A percentile compares a stretch with the other conserved stretches of the same genome.
These are phyloP conservation scores for Anguilla marmorata DNA, from an alignment of 2,797 vertebrate genomes.

Conservation along the genomic window DNA sequence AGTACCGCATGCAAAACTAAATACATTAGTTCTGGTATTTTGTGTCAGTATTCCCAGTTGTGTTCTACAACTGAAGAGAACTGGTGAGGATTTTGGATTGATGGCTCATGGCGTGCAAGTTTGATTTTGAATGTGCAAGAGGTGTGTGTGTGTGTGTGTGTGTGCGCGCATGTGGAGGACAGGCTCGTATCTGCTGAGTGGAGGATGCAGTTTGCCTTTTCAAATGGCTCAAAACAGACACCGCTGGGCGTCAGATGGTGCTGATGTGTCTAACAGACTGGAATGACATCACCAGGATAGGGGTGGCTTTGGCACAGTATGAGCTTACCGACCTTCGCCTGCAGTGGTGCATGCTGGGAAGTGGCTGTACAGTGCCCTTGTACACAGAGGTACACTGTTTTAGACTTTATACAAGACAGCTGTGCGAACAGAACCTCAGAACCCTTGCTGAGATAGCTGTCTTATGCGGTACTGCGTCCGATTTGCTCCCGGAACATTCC, in stretches of 20 bases:
- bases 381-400: neutral
- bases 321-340: neutral
- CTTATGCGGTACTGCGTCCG: neutral
- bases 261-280: neutral
- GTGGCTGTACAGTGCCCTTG: neutral
- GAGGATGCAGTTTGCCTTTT: neutral
- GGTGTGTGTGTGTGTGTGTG: slow-evolving; percentile 4
- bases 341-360: neutral
- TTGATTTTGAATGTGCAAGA: neutral
- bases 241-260: neutral
- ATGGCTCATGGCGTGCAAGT: neutral
- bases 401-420: neutral
- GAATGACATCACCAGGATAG: neutral
- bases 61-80: neutral
- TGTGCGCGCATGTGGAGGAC: neutral
- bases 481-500: neutral
- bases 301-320: neutral
- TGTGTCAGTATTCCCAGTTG: neutral
- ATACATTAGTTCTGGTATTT: neutral
- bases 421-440: neutral
- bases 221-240: neutral
- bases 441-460: neutral
- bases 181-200: neutral
- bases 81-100: neutral
- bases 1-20: neutral